These are phyloP conservation scores for Schizaphis graminum DNA, from an alignment of 2,888 invertebrate species.

Conservation along the genomic window DNA sequence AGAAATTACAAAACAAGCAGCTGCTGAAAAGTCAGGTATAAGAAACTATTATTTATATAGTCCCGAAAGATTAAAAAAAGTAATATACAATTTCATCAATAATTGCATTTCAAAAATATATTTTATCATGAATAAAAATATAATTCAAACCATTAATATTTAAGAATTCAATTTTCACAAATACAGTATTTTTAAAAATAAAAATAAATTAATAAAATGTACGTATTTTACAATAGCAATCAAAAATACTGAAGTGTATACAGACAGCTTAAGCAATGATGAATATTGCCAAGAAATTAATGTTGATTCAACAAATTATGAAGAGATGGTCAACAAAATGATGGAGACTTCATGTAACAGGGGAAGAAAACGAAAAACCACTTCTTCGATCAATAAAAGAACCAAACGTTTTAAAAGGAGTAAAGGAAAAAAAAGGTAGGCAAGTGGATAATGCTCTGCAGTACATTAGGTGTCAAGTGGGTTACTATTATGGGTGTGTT, in stretches of 20 bases:
- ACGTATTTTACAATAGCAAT: background rate
- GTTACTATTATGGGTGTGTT: too few species aligned
- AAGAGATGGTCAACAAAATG: constrained; percentile 26
- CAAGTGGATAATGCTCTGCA: too few species aligned
- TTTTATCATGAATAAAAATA: background rate
- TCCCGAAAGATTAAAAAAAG: background rate
- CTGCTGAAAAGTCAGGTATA: constrained; percentile 71
- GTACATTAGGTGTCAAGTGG: too few species aligned
- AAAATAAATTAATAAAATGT: background rate
- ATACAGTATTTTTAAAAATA: background rate
- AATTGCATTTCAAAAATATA: background rate
- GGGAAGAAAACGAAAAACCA: constrained; percentile 53
- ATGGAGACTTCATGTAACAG: constrained; percentile 4
- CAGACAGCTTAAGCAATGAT: background rate
- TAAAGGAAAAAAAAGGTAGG: background rate
- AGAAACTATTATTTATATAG: background rate
- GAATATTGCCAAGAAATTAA: background rate
- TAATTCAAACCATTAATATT: background rate
- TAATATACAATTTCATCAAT: background rate
- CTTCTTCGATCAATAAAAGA: constrained; percentile 7
- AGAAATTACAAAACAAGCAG: constrained; percentile 81
- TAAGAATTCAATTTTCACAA: background rate
- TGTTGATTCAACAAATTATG: background rate
- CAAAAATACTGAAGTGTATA: background rate
- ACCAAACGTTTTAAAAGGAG: constrained; percentile 38